Evolutionary conservation across 2,113 vertebrate species (phyloP).

Genomic region (Odobenus rosmarus): DNA sequence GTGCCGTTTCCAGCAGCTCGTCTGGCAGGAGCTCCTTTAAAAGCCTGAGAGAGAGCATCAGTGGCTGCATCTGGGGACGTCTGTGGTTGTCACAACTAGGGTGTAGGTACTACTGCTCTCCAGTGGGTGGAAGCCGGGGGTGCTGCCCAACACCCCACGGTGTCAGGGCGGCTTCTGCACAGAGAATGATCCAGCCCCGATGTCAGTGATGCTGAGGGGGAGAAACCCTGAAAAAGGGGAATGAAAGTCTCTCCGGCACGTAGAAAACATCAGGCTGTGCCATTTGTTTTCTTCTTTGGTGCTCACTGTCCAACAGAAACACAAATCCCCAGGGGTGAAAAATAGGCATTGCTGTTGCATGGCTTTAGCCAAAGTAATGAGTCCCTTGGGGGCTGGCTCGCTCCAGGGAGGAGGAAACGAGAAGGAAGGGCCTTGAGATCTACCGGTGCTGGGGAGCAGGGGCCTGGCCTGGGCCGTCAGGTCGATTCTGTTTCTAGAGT

Average conservation of each 20-base stretch:
- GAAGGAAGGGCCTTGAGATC: background rate
- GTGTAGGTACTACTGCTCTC: background rate
- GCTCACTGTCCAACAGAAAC: background rate
- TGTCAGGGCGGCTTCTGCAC: background rate
- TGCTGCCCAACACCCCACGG: background rate
- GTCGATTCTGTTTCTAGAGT: background rate
- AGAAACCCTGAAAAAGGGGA: background rate
- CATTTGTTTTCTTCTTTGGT: background rate
- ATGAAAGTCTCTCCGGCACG: rapidly evolving
- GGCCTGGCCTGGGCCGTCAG: background rate
- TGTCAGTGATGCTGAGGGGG: background rate
- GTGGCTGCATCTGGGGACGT: background rate
- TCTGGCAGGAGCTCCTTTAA: background rate
- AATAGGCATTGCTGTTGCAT: background rate
- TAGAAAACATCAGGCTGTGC: rapidly evolving
- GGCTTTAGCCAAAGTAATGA: background rate
- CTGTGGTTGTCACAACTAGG: background rate
- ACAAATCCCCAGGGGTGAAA: background rate
- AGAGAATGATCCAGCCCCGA: rapidly evolving
- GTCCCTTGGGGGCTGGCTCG: background rate
- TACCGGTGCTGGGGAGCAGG: rapidly evolving
- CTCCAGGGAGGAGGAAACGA: background rate
- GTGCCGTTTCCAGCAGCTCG: background rate
- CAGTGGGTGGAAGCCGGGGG: background rate
- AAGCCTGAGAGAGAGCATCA: background rate